These are phyloP conservation scores for Eudemis profundana DNA, from an alignment of 2,888 invertebrate genomes.

Conservation along the genomic window DNA sequence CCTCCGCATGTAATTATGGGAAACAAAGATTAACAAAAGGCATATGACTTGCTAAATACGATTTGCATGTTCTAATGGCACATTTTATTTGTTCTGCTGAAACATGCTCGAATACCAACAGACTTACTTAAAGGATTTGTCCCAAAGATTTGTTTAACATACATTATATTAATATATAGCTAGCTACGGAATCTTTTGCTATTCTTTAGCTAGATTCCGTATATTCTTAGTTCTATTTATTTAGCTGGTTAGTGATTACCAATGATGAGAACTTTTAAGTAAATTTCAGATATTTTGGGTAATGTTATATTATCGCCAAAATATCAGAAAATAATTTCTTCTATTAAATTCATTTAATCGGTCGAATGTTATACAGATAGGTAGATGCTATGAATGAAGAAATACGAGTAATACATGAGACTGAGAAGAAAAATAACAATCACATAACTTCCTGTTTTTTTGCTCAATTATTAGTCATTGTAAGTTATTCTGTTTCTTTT, in stretches of 20 bases:
- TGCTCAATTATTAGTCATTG: conserved; percentile 11
- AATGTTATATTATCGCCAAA: too few species aligned
- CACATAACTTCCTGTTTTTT: conserved; percentile 12
- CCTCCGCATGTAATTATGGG: conserved; percentile 24
- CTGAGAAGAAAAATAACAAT: not conserved
- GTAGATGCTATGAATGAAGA: not conserved
- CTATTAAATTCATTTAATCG: too few species aligned
- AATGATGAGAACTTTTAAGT: too few species aligned
- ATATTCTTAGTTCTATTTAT: too few species aligned
- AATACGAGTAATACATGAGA: not conserved
- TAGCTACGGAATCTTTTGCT: too few species aligned
- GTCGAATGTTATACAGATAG: not conserved
- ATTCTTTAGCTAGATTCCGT: too few species aligned
- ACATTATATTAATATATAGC: too few species aligned
- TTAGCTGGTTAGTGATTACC: too few species aligned
- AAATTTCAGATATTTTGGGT: too few species aligned
- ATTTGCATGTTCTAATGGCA: conserved; percentile 40
- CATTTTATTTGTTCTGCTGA: conserved; percentile 14
- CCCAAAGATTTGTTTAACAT: not conserved
- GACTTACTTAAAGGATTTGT: not conserved
- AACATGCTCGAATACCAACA: not conserved
- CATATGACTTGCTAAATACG: conserved; percentile 19
- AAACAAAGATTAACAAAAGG: conserved; percentile 29
- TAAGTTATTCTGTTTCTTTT: conserved; percentile 25
- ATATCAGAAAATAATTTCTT: too few species aligned